These are phyloP conservation scores for Automeris io DNA, from an alignment of 2,888 invertebrate genomes.

Conservation along the genomic window DNA sequence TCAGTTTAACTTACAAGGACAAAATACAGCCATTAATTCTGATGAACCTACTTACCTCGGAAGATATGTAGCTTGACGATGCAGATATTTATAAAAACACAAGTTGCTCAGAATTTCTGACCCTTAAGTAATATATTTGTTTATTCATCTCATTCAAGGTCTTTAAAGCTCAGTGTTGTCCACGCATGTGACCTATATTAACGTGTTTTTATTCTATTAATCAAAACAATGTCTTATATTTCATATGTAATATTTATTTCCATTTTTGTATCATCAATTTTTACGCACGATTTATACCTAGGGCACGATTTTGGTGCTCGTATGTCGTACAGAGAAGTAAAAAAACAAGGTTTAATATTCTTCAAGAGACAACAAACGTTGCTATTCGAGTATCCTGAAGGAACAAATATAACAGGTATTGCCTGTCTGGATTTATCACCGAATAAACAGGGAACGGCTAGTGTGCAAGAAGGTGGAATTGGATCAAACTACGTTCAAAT, in stretches of 20 bases:
- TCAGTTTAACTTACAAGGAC: no score
- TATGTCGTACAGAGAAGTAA: constrained; percentile 39
- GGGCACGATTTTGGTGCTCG: constrained; percentile 35
- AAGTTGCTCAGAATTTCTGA: neutral
- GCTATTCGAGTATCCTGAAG: constrained; percentile 28
- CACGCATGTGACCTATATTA: constrained; percentile 1
- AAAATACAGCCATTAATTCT: no score
- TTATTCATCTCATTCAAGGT: constrained; percentile 2
- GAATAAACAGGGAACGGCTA: constrained; percentile 24
- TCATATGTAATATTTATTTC: neutral
- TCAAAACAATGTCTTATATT: neutral
- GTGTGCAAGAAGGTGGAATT: constrained; percentile 30
- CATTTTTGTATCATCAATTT: constrained; percentile 8
- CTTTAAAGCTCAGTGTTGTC: constrained; percentile 3
- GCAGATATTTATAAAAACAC: no score
- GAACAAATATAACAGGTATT: constrained; percentile 36
- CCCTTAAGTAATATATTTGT: constrained; percentile 6
- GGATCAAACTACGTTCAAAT: constrained; percentile 24
- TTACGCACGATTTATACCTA: constrained; percentile 18
- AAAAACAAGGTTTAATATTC: constrained; percentile 37
- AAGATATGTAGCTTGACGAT: no score
- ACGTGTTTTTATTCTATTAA: neutral
- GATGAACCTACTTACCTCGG: no score
- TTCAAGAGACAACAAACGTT: constrained; percentile 28
- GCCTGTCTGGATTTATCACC: constrained; percentile 33